These are phyloP conservation scores for Dascyllus trimaculatus DNA, from an alignment of 2,113 vertebrate genomes.

Conservation along the genomic window DNA sequence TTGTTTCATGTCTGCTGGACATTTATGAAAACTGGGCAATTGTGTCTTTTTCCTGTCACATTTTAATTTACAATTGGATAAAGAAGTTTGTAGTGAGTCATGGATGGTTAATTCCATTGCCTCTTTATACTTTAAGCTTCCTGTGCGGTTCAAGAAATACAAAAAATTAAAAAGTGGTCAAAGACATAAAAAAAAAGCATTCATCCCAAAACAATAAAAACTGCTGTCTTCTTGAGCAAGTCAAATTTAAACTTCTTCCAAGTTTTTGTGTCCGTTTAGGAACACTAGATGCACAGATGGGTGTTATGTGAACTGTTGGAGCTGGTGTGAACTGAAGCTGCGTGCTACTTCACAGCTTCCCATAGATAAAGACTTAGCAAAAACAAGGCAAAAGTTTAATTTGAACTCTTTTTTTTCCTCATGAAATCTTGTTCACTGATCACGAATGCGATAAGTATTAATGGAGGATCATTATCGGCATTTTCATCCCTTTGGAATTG, in stretches of 20 bases:
- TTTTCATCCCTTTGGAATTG: constrained; percentile 68
- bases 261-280: background rate
- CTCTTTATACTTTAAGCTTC: background rate
- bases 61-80: background rate
- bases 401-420: constrained; percentile 27
- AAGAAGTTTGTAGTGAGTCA: background rate
- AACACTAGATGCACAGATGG: background rate
- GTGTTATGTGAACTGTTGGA: background rate
- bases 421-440: constrained; percentile 64
- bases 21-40: background rate
- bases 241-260: background rate
- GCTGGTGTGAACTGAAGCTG: background rate
- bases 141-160: background rate
- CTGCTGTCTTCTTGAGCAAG: background rate
- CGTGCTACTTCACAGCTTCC: constrained; percentile 12
- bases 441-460: constrained; percentile 63
- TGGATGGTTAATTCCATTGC: background rate
- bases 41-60: background rate
- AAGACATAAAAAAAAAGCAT: background rate
- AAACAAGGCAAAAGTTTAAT: constrained; percentile 46
- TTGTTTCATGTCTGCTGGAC: background rate
- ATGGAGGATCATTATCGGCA: constrained; percentile 69
- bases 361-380: constrained; percentile 14
- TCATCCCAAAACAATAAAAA: background rate
- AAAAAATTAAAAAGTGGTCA: background rate